These are phyloP conservation scores for Apodemia hepburni DNA, from an alignment of 2,888 invertebrate species.

Conservation along the genomic window DNA sequence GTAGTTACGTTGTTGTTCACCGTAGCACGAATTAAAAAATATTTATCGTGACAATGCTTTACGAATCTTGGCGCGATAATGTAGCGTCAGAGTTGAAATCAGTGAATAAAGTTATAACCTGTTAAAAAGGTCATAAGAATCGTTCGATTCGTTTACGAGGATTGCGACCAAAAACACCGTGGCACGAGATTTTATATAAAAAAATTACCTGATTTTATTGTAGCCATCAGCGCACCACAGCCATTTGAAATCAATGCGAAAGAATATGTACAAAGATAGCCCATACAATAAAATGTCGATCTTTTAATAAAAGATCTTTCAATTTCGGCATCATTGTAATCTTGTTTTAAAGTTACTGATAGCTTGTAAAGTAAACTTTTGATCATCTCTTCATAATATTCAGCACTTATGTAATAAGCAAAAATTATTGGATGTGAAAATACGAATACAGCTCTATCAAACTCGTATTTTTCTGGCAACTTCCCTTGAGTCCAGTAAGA, in stretches of 20 bases:
- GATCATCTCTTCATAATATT: neutral
- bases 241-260: neutral
- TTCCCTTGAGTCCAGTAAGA: conserved; percentile 1
- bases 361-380: conserved; percentile 1
- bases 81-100: too few species aligned
- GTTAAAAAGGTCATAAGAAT: too few species aligned
- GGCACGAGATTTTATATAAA: too few species aligned
- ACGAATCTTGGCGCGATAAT: too few species aligned
- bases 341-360: neutral
- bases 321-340: conserved; percentile 1
- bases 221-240: neutral
- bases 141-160: too few species aligned
- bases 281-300: neutral
- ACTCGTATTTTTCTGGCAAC: conserved; percentile 1
- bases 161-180: too few species aligned
- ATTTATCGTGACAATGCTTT: too few species aligned
- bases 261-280: neutral
- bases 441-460: conserved; percentile 6
- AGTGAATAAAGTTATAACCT: too few species aligned
- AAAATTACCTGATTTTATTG: conserved; percentile 2
- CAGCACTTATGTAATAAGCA: conserved; percentile 3
- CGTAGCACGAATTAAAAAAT: too few species aligned
- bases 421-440: conserved; percentile 6
- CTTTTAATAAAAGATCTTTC: neutral
- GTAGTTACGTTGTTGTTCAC: too few species aligned